Conservation (phyloP, 2,888 invertebrate genomes). For the Argyra leucocephala region DNA sequence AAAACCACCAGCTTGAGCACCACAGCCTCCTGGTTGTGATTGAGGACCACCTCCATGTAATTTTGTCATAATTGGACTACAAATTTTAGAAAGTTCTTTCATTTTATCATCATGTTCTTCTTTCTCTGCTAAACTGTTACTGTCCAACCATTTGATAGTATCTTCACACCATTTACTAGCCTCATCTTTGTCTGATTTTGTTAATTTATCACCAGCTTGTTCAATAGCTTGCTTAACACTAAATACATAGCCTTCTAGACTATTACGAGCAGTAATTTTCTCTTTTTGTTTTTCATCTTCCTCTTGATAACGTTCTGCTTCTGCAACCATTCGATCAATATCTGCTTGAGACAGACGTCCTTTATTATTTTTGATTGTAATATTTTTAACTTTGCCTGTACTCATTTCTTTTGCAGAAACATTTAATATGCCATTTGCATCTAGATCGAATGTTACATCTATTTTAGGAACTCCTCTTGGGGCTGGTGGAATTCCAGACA, state of each 20-base stretch:
- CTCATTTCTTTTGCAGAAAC: constrained; percentile 64
- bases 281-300: constrained; percentile 63
- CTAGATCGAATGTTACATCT: constrained; percentile 69
- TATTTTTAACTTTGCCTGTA: constrained; percentile 58
- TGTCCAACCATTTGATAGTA: constrained; percentile 61
- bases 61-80: constrained; percentile 47
- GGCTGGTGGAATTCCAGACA: constrained; percentile 87
- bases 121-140: constrained; percentile 64
- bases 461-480: constrained; percentile 77
- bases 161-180: constrained; percentile 54
- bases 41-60: constrained; percentile 43
- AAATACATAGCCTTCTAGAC: constrained; percentile 60
- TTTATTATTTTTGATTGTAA: constrained; percentile 72
- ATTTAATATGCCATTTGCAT: constrained; percentile 88
- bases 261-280: constrained; percentile 60
- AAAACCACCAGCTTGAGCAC: constrained; percentile 53
- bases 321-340: constrained; percentile 65
- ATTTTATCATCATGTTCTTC: constrained; percentile 57
- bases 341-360: constrained; percentile 68
- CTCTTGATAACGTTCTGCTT: constrained; percentile 61
- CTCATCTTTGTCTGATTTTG: constrained; percentile 60
- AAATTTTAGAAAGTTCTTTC: constrained; percentile 37
- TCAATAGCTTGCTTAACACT: constrained; percentile 60
- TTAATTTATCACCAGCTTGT: constrained; percentile 53
- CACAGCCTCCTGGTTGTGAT: constrained; percentile 52